phyloP scores from a whole-genome alignment of 2,113 vertebrate species.

The Diglossa brunneiventris region DNA sequence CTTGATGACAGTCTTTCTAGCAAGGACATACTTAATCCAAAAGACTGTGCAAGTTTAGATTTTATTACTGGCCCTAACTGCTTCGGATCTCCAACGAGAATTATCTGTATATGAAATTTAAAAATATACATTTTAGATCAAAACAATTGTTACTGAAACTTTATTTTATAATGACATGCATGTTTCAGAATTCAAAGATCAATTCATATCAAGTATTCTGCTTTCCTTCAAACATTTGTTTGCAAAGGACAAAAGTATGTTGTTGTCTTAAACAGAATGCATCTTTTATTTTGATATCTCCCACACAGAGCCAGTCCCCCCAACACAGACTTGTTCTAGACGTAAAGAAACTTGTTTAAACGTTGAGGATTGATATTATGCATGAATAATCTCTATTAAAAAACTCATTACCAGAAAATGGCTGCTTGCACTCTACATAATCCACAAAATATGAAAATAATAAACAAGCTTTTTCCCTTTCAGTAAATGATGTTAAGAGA shows the following conservation, averaged over 20 bases:
- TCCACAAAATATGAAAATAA: neutral
- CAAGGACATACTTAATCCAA: conserved; percentile 86
- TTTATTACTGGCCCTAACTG: conserved; percentile 92
- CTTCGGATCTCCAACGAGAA: conserved; percentile 91
- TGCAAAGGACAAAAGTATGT: neutral
- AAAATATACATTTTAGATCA: neutral
- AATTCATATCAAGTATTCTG: neutral
- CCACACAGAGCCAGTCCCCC: neutral
- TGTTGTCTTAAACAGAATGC: neutral
- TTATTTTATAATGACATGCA: neutral
- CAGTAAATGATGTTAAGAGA: neutral
- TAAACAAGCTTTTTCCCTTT: neutral
- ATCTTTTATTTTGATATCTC: neutral
- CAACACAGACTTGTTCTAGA: neutral
- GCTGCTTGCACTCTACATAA: neutral
- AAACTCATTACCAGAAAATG: neutral
- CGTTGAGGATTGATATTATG: neutral
- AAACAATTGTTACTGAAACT: neutral
- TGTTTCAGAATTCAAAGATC: neutral
- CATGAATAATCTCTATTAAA: neutral
- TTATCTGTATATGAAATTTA: conserved; percentile 70
- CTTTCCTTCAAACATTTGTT: neutral
- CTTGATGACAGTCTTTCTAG: conserved; percentile 87
- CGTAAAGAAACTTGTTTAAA: neutral
- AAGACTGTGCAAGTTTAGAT: conserved; percentile 80